Percentiles rank a stretch among this genome's conserved stretches.
Evolutionary conservation across 2,888 invertebrate species (phyloP).

Genomic region (Electrophaes corylata): DNA sequence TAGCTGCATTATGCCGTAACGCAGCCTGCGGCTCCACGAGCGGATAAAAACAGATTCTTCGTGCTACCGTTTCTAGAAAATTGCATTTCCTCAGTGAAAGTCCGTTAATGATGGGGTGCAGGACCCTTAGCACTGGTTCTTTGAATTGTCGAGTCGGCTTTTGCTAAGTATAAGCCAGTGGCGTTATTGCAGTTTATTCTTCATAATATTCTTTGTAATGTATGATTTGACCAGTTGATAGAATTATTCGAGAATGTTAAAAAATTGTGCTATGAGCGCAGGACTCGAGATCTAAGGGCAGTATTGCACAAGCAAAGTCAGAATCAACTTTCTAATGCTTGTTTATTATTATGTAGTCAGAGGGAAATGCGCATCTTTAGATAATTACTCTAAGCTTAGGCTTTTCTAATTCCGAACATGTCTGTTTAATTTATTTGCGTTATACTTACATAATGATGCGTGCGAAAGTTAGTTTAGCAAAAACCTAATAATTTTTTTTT

Average conservation of each 20-base stretch:
- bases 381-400: slow-evolving; percentile 46
- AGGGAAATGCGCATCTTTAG: slow-evolving; percentile 53
- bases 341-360: slow-evolving; percentile 46
- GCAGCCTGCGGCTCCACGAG: slow-evolving; percentile 66
- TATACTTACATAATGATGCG: slow-evolving; percentile 4
- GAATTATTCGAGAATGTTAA: background rate
- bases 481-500: too few relatives aligned
- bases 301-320: slow-evolving; percentile 61
- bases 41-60: slow-evolving; percentile 78
- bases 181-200: background rate
- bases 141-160: background rate
- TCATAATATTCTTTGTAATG: background rate
- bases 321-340: slow-evolving; percentile 57
- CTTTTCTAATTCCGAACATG: slow-evolving; percentile 49
- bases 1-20: slow-evolving; percentile 71
- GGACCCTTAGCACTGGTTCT: slow-evolving; percentile 57
- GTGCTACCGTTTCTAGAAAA: slow-evolving; percentile 83
- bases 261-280: slow-evolving; percentile 5
- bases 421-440: slow-evolving; percentile 17
- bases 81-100: slow-evolving; percentile 82
- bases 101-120: slow-evolving; percentile 73
- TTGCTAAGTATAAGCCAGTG: background rate
- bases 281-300: slow-evolving; percentile 51
- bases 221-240: background rate
- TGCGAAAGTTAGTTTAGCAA: slow-evolving; percentile 3